Evolutionary conservation across 2,888 invertebrate species (phyloP).

Genomic region (Drosophila greeni): DNA sequence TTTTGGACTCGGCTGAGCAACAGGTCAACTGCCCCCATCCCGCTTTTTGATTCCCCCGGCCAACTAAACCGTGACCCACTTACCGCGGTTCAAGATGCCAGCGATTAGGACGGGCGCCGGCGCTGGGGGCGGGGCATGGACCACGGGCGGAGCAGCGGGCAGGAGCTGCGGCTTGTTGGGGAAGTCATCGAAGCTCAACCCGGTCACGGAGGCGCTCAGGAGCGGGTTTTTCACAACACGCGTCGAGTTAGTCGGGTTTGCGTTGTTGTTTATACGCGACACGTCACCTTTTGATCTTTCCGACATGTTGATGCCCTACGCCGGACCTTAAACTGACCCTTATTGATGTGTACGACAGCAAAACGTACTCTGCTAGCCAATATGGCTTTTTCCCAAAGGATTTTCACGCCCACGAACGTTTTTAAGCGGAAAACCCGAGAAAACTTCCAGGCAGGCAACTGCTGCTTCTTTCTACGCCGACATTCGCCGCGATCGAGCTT

Average conservation of each 20-base stretch:
- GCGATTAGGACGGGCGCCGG: constrained; percentile 58
- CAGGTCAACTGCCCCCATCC: constrained; percentile 33
- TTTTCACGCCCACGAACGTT: constrained; percentile 20
- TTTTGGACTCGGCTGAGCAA: constrained; percentile 26
- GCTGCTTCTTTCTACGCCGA: constrained; percentile 27
- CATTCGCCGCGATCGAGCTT: constrained; percentile 26
- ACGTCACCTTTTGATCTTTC: constrained; percentile 79
- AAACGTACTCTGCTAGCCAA: constrained; percentile 5
- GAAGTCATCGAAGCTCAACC: constrained; percentile 86
- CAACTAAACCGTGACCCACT: constrained; percentile 55
- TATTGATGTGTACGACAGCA: background rate
- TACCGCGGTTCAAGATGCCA: constrained; percentile 68
- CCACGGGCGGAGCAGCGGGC: constrained; percentile 81
- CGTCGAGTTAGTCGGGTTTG: constrained; percentile 82
- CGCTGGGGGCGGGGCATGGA: constrained; percentile 61
- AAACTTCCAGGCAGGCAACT: constrained; percentile 44
- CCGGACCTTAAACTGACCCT: background rate
- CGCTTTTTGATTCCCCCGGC: background rate
- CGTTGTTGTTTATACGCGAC: constrained; percentile 73
- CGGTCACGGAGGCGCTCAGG: constrained; percentile 86
- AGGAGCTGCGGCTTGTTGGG: constrained; percentile 85
- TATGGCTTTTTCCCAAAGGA: background rate
- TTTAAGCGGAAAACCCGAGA: constrained; percentile 21
- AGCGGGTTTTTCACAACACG: constrained; percentile 84
- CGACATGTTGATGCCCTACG: constrained; percentile 64